A percentile compares a stretch with the other conserved stretches of the same genome.
Conservation (phyloP, 1,140 invertebrate species). For the Lordiphosa stackelbergi region DNA sequence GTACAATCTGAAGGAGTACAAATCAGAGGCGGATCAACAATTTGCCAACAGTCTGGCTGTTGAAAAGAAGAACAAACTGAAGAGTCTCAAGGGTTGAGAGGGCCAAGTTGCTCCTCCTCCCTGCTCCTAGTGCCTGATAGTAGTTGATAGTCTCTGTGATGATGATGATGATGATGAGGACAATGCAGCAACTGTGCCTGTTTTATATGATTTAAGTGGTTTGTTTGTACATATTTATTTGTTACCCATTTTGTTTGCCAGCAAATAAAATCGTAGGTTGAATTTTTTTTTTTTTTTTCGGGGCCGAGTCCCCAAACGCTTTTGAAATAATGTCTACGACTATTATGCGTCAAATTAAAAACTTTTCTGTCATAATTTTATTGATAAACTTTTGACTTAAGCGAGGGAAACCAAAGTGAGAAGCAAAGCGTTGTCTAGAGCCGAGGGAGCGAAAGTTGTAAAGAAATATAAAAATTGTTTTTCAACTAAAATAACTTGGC, state of each 20-base stretch:
- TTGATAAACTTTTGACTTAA: constrained; percentile 68
- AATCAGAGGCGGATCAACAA: constrained; percentile 61
- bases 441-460: constrained; percentile 17
- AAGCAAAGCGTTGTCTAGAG: constrained; percentile 8
- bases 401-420: constrained; percentile 7
- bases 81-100: constrained; percentile 52
- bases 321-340: constrained; percentile 31
- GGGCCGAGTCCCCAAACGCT: constrained; percentile 27
- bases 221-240: constrained; percentile 36
- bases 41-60: constrained; percentile 70
- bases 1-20: constrained; percentile 65
- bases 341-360: constrained; percentile 75
- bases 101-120: constrained; percentile 11
- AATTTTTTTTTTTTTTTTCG: background rate
- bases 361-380: constrained; percentile 72
- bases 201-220: constrained; percentile 6
- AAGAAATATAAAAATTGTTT: constrained; percentile 39
- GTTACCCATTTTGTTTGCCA: background rate
- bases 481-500: constrained; percentile 30
- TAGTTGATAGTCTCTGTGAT: constrained; percentile 42
- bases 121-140: constrained; percentile 22
- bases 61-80: constrained; percentile 67
- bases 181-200: constrained; percentile 2
- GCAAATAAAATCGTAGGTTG: constrained; percentile 29
- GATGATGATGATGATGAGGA: constrained; percentile 15